A percentile compares a stretch with the other conserved stretches of the same genome.
Evolutionary conservation across 2,888 invertebrate genomes (phyloP).

Genomic region (Tetragonisca angustula): DNA sequence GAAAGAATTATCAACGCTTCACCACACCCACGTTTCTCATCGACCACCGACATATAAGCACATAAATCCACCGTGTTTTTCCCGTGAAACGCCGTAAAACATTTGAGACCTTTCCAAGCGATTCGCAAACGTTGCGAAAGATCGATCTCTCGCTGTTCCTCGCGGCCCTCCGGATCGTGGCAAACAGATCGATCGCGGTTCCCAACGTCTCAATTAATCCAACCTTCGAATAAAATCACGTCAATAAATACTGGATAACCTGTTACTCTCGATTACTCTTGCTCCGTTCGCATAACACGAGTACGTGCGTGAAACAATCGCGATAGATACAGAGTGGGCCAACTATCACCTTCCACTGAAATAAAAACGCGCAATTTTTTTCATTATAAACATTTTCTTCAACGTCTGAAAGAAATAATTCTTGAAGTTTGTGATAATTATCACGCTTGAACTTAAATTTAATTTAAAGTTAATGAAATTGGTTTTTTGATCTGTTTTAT

Average conservation of each 20-base stretch:
- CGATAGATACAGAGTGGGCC: too few relatives aligned
- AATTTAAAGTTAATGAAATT: too few relatives aligned
- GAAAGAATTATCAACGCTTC: background rate
- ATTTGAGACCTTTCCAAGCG: background rate
- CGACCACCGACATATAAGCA: background rate
- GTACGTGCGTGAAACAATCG: too few relatives aligned
- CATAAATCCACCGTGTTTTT: background rate
- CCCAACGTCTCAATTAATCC: conserved; percentile 52
- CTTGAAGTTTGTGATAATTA: too few relatives aligned
- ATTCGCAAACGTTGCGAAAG: conserved; percentile 26
- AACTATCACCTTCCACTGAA: too few relatives aligned
- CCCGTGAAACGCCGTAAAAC: background rate
- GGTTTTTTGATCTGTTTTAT: too few relatives aligned
- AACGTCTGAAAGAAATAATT: too few relatives aligned
- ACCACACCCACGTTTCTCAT: background rate
- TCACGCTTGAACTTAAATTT: too few relatives aligned
- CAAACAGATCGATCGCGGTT: conserved; percentile 36
- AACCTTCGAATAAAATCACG: background rate
- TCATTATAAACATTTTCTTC: too few relatives aligned
- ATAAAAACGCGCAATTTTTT: too few relatives aligned
- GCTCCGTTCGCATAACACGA: too few relatives aligned
- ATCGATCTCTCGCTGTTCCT: conserved; percentile 33
- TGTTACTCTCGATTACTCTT: background rate
- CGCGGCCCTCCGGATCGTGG: background rate
- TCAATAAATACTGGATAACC: conserved; percentile 3